These are phyloP conservation scores for Cotesia glomerata DNA, from an alignment of 1,140 invertebrate genomes.

Conservation along the genomic window DNA sequence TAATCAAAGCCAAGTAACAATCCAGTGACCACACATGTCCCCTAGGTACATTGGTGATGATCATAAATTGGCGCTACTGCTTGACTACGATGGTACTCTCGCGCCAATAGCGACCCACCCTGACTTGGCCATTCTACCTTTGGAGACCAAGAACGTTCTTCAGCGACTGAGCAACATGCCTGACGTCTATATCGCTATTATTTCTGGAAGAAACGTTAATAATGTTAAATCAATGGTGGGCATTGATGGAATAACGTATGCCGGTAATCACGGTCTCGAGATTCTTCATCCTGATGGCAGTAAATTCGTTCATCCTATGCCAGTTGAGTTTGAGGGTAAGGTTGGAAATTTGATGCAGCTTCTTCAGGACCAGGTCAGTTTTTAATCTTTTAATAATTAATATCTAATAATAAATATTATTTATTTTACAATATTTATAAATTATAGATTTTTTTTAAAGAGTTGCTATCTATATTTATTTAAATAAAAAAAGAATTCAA, in stretches of 20 bases:
- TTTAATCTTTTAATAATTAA: background rate
- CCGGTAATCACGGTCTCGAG: slow-evolving; percentile 88
- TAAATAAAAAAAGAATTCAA: too few species aligned
- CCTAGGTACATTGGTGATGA: slow-evolving; percentile 83
- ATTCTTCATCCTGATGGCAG: slow-evolving; percentile 89
- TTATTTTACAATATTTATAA: too few species aligned
- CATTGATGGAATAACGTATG: slow-evolving; percentile 88
- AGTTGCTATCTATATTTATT: too few species aligned
- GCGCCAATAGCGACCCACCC: slow-evolving; percentile 89
- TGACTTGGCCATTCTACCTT: slow-evolving; percentile 82
- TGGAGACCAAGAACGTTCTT: slow-evolving; percentile 84
- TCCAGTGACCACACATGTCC: slow-evolving; percentile 57
- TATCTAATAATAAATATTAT: background rate
- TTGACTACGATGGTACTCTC: slow-evolving; percentile 90
- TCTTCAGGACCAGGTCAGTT: slow-evolving; percentile 78
- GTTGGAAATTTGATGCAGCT: slow-evolving; percentile 78
- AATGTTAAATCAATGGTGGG: slow-evolving; percentile 91
- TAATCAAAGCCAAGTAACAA: slow-evolving; percentile 57
- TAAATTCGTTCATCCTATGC: slow-evolving; percentile 90
- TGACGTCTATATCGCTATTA: slow-evolving; percentile 87
- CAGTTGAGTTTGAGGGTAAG: slow-evolving; percentile 82
- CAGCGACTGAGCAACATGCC: slow-evolving; percentile 85
- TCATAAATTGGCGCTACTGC: slow-evolving; percentile 81
- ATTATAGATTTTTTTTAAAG: too few species aligned
- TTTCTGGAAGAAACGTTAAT: slow-evolving; percentile 84